phyloP scores from a whole-genome alignment of 2,797 vertebrate genomes.

The Gallirallus australis region DNA sequence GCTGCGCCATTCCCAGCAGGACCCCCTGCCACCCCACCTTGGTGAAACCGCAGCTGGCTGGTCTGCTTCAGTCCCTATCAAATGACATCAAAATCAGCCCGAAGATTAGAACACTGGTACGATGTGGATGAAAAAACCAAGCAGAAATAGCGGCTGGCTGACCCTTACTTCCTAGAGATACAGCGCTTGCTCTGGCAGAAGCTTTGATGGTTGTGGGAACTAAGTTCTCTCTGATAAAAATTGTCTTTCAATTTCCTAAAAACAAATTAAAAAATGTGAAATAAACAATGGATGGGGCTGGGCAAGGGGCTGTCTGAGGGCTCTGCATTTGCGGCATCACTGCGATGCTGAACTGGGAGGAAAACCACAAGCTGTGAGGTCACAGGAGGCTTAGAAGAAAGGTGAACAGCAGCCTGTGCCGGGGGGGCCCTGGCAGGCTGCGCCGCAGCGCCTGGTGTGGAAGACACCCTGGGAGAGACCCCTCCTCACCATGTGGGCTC shows the following conservation, averaged over 20 bases:
- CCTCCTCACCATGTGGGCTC: rapidly evolving
- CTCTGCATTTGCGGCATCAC: neutral
- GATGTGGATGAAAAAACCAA: neutral
- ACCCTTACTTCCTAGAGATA: neutral
- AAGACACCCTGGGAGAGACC: rapidly evolving
- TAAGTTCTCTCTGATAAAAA: neutral
- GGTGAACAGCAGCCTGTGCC: rapidly evolving
- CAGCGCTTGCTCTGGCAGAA: neutral
- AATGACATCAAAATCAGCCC: neutral
- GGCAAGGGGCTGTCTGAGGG: rapidly evolving
- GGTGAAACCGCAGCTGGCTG: neutral
- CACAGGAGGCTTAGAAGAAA: neutral
- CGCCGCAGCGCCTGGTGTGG: rapidly evolving
- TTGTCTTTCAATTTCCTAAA: neutral
- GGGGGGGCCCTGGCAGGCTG: rapidly evolving
- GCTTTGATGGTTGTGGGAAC: neutral
- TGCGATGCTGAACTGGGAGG: rapidly evolving
- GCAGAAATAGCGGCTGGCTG: neutral
- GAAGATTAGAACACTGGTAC: neutral
- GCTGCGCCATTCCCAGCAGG: rapidly evolving
- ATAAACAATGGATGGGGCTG: neutral
- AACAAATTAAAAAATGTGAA: neutral
- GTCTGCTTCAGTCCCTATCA: neutral
- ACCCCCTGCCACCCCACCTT: neutral
- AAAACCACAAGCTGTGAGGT: neutral